Conservation (phyloP, 2,888 invertebrate genomes). For the Pantelozetes paolii region DNA sequence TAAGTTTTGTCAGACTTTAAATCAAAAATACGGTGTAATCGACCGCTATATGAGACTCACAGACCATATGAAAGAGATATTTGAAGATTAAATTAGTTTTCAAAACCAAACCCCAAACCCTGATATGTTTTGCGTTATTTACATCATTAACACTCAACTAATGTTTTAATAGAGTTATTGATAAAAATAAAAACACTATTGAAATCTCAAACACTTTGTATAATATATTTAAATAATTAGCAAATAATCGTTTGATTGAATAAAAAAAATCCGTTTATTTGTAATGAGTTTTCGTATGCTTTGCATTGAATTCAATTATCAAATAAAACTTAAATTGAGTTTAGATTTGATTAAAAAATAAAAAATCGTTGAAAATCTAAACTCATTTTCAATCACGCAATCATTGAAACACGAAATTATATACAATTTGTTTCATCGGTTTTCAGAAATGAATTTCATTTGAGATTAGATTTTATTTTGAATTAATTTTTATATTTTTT, state of each 20-base stretch:
- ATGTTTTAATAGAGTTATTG: background rate
- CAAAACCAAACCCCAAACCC: background rate
- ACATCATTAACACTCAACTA: constrained; percentile 3
- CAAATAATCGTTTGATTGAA: too few species aligned
- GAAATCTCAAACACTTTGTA: too few species aligned
- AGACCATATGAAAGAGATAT: background rate
- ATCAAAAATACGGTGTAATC: background rate
- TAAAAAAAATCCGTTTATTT: too few species aligned
- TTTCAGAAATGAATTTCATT: background rate
- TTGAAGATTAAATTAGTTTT: background rate
- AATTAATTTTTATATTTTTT: background rate
- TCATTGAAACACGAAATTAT: background rate
- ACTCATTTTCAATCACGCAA: background rate
- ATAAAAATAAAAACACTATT: background rate
- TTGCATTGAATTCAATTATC: background rate
- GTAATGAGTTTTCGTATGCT: too few species aligned
- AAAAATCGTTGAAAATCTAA: too few species aligned
- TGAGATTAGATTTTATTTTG: background rate
- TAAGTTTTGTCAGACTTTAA: background rate
- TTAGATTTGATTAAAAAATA: background rate
- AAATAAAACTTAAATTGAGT: background rate
- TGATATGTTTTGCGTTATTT: background rate
- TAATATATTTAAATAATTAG: too few species aligned
- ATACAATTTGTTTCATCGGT: background rate
- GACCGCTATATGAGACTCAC: background rate